Base-by-base conservation (phyloP, 2,888 invertebrate genomes). In the Drosophila birchii region DNA sequence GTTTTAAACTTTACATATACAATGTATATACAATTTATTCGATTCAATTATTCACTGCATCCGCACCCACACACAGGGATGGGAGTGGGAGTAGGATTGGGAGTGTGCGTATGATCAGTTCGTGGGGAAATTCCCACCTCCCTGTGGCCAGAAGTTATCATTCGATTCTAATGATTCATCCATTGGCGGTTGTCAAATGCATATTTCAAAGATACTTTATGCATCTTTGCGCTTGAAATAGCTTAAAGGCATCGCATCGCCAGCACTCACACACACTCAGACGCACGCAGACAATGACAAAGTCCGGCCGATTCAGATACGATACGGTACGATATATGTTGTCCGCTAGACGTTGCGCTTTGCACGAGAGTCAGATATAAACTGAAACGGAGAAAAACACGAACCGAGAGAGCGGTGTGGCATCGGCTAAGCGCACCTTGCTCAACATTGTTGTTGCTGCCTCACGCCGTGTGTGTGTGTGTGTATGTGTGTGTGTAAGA, bases 331-430 rank as follows among this genome's bases (percentile, higher is more conserved):
- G 62, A 45, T 53, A 79, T 78, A 75, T 68, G 81, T 72, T 55
- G 57, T 68, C 87, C 88, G 88, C 78, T 80, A 68, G 51, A 86
- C 90, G 89, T 78, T 88, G 88, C 84, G 84, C 81, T 80, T 88
- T 81, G 90, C 81, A 90, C 90, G 90, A 91, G 89, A 90, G 91
- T 74, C 85, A 89, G 90, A 88, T 80, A 89, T 85, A 86, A 90
- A 91, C 90, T 91, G 88, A 90, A 81, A 76, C 83, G 68, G 84
- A 54, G 79, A 64, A 75, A 84, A 70, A 66, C 51, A 16, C 44
- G 63, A 72, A 57, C 39, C 49, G 76, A 55, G 72, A 76, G 77
- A 76, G 78, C 63, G 60, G 70, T 29, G 29, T 29, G 76, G 78
- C 66, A 62, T 62, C 70, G 78, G 79, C 80, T 89, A 85, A 90